Base-by-base conservation (phyloP, 1,140 invertebrate species). In the Vanessa tameamea region DNA sequence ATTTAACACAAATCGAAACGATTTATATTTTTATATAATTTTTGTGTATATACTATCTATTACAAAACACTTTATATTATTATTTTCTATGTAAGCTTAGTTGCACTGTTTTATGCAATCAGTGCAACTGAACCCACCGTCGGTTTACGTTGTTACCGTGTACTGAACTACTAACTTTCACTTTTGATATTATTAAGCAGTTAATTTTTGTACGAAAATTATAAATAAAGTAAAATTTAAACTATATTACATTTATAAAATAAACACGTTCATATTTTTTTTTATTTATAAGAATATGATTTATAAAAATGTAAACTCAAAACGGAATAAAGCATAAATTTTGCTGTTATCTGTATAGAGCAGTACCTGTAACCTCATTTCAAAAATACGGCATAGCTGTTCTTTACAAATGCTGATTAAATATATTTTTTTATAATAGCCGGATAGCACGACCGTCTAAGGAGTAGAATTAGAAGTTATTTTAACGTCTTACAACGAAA, bases 61-160 rank as follows among this genome's bases (percentile, higher is more conserved):
- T 31, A 31, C 26, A 43, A 9, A 43, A 43, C 9, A 43, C 3
- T 43, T 20, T 20, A 2, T 43, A 43, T 43, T 43, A 43, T 43
- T 43, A 43, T 43, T 43, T 43, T 43, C 37, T 43, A 43, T 43
- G 37, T 43, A 43, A 43, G 8, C 9, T 43, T 43, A 43, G 37
- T 43, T 43, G 48, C 48, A 15, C 7, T 50, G 51, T 53, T 53
- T 53, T 53, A 53, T 53, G 51, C 53, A 57, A 57, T 20, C 16
- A 57, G 53, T 57, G 53, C 53, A 26, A 57, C 20, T 15, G 23
- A 57, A 57, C 15, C 53, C 16, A 57, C 53, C 20, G 51, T 53
- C 16, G 15, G 53, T 20, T 57, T 26, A 57, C 53, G 16, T 6
- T 23, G 15, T 53, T 55, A 43, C 37, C 37, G 37, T 9, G 16